Evolutionary conservation across 1,140 invertebrate genomes (phyloP), one percentile per base, ranked within the genome.

Genomic region (Carposina sasakii): DNA sequence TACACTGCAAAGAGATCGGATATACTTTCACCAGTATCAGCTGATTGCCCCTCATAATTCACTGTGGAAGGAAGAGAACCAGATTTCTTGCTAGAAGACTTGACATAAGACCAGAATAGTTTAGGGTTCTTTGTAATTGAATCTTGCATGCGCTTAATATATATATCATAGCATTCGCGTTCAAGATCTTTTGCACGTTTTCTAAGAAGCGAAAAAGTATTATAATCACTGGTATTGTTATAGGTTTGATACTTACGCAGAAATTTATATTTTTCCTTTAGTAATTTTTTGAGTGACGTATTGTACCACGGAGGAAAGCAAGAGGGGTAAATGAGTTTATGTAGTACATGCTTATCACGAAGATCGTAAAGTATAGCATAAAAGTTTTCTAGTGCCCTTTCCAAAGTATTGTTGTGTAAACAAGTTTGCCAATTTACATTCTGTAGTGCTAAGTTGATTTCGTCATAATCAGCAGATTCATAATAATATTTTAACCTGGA

Each of bases 211-310:
- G 28, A 44, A 22, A 51, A 52, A 13, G 52, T 34, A 12, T 43
- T 10, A 12, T 44, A 41, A 26, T 59, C 57, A 10, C 2, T 6
- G 0, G 13, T 28, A 24, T 59, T 58, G 0, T 39, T 37, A 49
- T 54, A 58, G 21, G n/a, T 48, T 9, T 28, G 40, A 28, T 54
- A 46, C 49, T 49, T 59, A 28, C n/a, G 9, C 19, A 40, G 24
- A 31, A 12, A 59, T 45, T 54, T 59, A 37, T 30, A 41, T 40
- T 52, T 59, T 41, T 59, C 57, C 39, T 52, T 54, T 9, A 59
- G 37, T 2, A 48, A 10, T 42, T 59, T 59, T 21, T 47, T 59
- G 1, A 54, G 21, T 6, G 46, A 22, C 1, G 21, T 3, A 20
- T 19, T 59, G 30, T 48, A 59, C 56, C 56, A 59, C 1, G 51